A percentile compares a stretch with the other conserved stretches of the same genome.
phyloP scores from a whole-genome alignment of 1,140 invertebrate genomes.

The Protaetia brevitarsis region DNA sequence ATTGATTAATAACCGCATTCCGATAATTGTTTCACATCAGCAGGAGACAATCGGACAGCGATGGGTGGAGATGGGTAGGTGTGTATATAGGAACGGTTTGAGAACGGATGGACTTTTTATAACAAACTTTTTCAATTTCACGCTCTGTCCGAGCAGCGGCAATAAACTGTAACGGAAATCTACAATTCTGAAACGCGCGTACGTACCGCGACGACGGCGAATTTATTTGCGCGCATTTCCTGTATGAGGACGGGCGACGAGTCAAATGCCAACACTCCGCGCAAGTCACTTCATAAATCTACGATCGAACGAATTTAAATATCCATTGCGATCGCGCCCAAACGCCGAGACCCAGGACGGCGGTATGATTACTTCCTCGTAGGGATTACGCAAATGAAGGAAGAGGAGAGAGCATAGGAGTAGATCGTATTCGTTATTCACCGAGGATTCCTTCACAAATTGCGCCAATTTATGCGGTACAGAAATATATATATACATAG shows the following conservation, averaged over 20 bases:
- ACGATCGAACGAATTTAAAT: conserved; percentile 10
- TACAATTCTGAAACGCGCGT: conserved; percentile 1
- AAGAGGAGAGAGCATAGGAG: not conserved
- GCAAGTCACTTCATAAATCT: conserved; percentile 3
- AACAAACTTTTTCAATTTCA: conserved; percentile 18
- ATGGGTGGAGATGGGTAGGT: no score
- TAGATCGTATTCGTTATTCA: not conserved
- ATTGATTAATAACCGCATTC: conserved; percentile 1
- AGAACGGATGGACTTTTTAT: not conserved
- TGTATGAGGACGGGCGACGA: conserved; percentile 9
- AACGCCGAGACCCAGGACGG: not conserved
- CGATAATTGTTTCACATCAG: conserved; percentile 2
- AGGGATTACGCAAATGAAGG: conserved; percentile 11
- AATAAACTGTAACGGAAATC: conserved; percentile 18
- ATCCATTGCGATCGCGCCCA: conserved; percentile 6
- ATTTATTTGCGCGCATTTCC: conserved; percentile 14
- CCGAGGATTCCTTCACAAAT: not conserved
- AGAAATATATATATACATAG: not conserved
- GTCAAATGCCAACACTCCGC: not conserved
- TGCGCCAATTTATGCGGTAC: not conserved
- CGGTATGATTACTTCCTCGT: not conserved
- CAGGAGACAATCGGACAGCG: not conserved
- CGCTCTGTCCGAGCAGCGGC: conserved; percentile 4
- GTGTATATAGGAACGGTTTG: not conserved
- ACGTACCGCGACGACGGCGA: not conserved